Evolutionary conservation across 2,113 vertebrate species (phyloP).

Genomic region (Crotalus viridis): DNA sequence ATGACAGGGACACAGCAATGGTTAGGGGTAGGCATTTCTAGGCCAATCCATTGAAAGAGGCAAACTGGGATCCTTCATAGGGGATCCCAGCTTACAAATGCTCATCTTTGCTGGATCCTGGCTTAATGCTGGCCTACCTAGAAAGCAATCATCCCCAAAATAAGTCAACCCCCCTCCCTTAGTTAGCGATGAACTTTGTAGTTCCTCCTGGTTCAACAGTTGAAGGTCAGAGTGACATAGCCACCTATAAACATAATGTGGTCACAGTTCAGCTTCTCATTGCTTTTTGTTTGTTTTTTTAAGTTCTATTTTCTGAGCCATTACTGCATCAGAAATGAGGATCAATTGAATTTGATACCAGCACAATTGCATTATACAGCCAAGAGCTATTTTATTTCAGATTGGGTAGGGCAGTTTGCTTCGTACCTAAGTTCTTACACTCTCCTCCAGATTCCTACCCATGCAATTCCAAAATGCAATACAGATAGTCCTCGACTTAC

Average conservation of each 20-base stretch:
- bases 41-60: background rate
- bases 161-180: background rate
- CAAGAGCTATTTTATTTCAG: conserved; percentile 14
- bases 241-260: background rate
- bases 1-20: background rate
- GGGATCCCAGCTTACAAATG: background rate
- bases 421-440: background rate
- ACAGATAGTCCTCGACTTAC: background rate
- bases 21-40: background rate
- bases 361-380: conserved; percentile 13
- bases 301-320: background rate
- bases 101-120: background rate
- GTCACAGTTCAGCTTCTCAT: background rate
- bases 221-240: background rate
- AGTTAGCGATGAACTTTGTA: no score
- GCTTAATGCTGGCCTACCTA: background rate
- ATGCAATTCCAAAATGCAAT: background rate
- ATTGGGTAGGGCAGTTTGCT: conserved; percentile 15
- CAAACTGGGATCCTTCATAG: background rate
- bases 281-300: background rate
- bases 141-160: background rate
- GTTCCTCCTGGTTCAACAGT: background rate
- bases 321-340: conserved; percentile 25
- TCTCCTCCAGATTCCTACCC: background rate
- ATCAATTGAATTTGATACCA: conserved; percentile 23